phyloP scores from a whole-genome alignment of 2,113 vertebrate species.

The Monopterus albus region DNA sequence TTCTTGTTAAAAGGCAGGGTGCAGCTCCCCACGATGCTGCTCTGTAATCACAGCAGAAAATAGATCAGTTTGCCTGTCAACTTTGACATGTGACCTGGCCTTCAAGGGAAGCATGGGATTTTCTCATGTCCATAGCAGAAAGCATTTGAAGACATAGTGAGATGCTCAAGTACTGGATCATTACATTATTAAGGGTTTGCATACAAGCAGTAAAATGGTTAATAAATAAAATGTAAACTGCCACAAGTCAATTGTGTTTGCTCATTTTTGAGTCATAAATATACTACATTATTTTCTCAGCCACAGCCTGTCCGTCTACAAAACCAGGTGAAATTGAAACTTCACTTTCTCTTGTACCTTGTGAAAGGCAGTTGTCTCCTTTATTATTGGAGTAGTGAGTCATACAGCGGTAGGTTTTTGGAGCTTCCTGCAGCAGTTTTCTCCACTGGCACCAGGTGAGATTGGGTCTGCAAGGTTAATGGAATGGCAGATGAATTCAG shows the following conservation, averaged over 20 bases:
- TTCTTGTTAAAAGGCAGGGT: constrained; percentile 30
- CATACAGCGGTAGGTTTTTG: constrained; percentile 25
- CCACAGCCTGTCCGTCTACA: constrained; percentile 6
- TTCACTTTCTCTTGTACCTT: constrained; percentile 17
- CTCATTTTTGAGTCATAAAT: no score
- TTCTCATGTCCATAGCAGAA: constrained; percentile 38
- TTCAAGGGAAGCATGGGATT: constrained; percentile 37
- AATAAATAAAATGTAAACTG: no score
- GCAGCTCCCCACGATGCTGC: constrained; percentile 36
- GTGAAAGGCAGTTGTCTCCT: constrained; percentile 41
- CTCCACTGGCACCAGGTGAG: constrained; percentile 45
- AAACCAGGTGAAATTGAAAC: constrained; percentile 32
- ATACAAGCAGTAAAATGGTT: no score
- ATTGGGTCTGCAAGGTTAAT: constrained; percentile 60
- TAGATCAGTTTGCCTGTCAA: constrained; percentile 33
- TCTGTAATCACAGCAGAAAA: constrained; percentile 71
- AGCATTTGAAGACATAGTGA: not conserved
- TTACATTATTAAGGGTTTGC: not conserved
- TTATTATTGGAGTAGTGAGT: constrained; percentile 39
- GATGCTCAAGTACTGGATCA: constrained; percentile 11
- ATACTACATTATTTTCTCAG: not conserved
- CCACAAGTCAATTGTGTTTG: no score
- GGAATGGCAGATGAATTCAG: constrained; percentile 54
- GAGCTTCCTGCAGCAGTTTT: constrained; percentile 39
- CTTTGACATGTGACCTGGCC: constrained; percentile 47